These are phyloP conservation scores for Chrysemys picta DNA, from an alignment of 2,113 vertebrate species.

Conservation along the genomic window DNA sequence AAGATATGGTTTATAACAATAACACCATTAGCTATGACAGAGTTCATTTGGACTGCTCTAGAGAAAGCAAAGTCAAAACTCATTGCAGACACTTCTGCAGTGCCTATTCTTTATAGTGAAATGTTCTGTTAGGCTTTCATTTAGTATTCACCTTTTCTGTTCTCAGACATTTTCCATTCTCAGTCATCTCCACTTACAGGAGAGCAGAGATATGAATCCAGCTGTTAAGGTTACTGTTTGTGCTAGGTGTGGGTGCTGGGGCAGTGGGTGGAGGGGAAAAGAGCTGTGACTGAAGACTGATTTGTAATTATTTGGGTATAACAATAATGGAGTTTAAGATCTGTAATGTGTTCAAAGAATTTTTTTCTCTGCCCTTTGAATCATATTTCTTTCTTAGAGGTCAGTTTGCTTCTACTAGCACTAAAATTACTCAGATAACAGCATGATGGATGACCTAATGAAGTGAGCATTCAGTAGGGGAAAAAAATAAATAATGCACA, in stretches of 20 bases:
- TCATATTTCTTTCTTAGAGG: constrained; percentile 44
- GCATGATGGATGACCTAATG: neutral
- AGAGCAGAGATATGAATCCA: constrained; percentile 34
- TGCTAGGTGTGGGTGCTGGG: neutral
- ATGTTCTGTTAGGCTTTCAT: neutral
- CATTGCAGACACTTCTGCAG: neutral
- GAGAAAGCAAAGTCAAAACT: neutral
- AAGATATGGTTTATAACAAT: neutral
- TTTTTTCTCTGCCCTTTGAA: constrained; percentile 4
- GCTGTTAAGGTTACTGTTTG: constrained; percentile 10
- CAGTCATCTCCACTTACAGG: constrained; percentile 17
- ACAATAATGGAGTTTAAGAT: constrained; percentile 50
- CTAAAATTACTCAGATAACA: constrained; percentile 17
- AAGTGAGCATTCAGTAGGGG: neutral
- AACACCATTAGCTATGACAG: neutral
- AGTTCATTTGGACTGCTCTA: neutral
- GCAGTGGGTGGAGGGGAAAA: neutral
- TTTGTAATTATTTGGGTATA: constrained; percentile 53
- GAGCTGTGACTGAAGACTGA: constrained; percentile 23
- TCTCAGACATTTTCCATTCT: constrained; percentile 32
- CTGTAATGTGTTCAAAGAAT: constrained; percentile 15
- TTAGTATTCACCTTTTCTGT: constrained; percentile 42
- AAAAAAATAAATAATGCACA: rapidly evolving
- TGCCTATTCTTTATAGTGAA: constrained; percentile 28
- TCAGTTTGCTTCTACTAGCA: constrained; percentile 36